These are phyloP conservation scores for Clarias gariepinus DNA, from an alignment of 2,113 vertebrate species.

Conservation along the genomic window DNA sequence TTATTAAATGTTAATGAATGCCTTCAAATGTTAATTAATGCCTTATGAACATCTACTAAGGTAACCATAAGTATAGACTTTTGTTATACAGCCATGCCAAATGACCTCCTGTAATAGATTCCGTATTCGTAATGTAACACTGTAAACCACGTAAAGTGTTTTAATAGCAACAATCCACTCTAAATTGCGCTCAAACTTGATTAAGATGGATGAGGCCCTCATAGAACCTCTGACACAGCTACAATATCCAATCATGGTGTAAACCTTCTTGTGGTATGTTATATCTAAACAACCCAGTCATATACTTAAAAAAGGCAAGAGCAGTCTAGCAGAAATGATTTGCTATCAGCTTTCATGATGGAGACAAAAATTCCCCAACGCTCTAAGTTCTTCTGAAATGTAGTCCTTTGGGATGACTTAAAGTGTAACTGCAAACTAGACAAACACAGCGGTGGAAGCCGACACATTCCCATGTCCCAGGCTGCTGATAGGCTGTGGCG, in stretches of 20 bases:
- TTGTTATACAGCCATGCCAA: background rate
- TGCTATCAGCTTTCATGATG: conserved; percentile 49
- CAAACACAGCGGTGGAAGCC: conserved; percentile 47
- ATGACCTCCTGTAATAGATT: background rate
- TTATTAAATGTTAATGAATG: too few species aligned
- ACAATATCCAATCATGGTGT: conserved; percentile 22
- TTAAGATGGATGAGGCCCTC: conserved; percentile 28
- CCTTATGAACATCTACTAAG: background rate
- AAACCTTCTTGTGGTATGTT: conserved; percentile 37
- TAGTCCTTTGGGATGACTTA: conserved; percentile 45
- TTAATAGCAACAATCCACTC: conserved; percentile 20
- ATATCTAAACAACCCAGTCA: conserved; percentile 43
- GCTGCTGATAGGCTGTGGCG: conserved; percentile 39
- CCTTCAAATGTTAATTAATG: background rate
- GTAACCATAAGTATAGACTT: background rate
- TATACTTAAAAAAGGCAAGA: conserved; percentile 32
- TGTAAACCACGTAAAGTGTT: background rate
- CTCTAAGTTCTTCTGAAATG: conserved; percentile 48
- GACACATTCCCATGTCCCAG: conserved; percentile 52
- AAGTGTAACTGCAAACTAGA: conserved; percentile 53
- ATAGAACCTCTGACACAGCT: background rate
- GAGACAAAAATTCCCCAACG: conserved; percentile 41
- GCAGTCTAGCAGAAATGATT: conserved; percentile 38
- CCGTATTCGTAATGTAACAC: background rate
- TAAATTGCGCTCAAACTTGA: conserved; percentile 26